Conservation (phyloP, 2,797 vertebrate species). For the Myoxocephalus aenaeus region DNA sequence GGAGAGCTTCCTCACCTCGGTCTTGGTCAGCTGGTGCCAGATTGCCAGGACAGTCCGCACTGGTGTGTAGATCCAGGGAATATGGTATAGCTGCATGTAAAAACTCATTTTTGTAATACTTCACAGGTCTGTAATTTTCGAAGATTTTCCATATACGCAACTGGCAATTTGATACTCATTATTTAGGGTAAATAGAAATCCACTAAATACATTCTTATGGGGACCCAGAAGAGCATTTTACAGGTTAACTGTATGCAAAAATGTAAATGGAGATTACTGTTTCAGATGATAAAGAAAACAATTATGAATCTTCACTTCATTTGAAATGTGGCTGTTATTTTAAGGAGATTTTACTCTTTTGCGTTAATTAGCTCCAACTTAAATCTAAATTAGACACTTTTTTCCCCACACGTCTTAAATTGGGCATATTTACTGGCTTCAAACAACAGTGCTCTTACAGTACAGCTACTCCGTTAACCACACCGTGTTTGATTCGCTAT, state of each 20-base stretch:
- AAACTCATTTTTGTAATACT: neutral
- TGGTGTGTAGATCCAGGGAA: slow-evolving; percentile 72
- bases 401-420: too few species aligned
- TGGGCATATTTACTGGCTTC: too few species aligned
- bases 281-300: too few species aligned
- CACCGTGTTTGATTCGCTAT: too few species aligned
- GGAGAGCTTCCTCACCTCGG: slow-evolving; percentile 63
- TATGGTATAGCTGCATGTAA: slow-evolving; percentile 63
- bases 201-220: neutral
- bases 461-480: too few species aligned
- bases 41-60: slow-evolving; percentile 68
- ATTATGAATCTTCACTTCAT: too few species aligned
- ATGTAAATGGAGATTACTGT: neutral
- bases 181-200: neutral
- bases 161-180: neutral
- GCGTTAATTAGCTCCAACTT: neutral
- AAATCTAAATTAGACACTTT: too few species aligned
- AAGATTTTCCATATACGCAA: neutral
- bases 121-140: neutral
- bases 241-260: neutral
- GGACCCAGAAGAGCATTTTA: neutral
- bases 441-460: too few species aligned
- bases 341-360: too few species aligned
- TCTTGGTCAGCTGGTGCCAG: slow-evolving; percentile 75
- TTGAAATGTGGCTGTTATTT: too few species aligned